Evolutionary conservation across 2,113 vertebrate genomes (phyloP), one percentile per base, ranked within the genome.

Genomic region (Serranochromis macrocephalus): DNA sequence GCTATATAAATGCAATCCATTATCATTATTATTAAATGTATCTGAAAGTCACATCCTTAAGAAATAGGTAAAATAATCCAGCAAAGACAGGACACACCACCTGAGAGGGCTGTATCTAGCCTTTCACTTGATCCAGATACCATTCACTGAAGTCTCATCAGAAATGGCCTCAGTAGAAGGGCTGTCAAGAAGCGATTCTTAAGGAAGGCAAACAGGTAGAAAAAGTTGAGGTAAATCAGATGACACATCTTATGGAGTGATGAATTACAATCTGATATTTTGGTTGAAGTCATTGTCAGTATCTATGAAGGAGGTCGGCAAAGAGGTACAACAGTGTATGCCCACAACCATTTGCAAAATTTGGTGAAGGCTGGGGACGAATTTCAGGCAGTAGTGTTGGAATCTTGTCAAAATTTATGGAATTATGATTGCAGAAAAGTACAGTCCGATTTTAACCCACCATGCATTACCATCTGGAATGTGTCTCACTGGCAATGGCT

Each of bases 301-400:
- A 68, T 40, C 36, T 40, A 14, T 40, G 19, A 40, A 68, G 33
- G 31, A 68, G 11, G 63, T 68, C 3, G 3, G 10, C 33, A 68
- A 40, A 68, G 12, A 71, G 36, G 7, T 24, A 40, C 36, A 71
- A 42, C 36, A 42, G 36, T 6, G 63, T 13, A 40, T 71, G 63
- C 38, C n/a, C 36, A 71, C n/a, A 71, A 38, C 31, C 31, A 66
- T 66, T n/a, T 66, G 63, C 7, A 42, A 42, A 24, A 68, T 3
- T 1, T 42, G 66, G 36, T 42, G 66, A 42, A 71, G 36, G n/a
- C 66, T 66, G n/a, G 36, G 63, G 63, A 5, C 7, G 1, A 6
- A 24, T 71, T 71, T 71, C 66, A 42, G 66, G 36, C 38, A 71
- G 66, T 42, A 24, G n/a, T 26, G 13, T 71, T 71, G 66, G 66